Conservation (phyloP, 2,113 vertebrate species). For the Vicugna pacos region DNA sequence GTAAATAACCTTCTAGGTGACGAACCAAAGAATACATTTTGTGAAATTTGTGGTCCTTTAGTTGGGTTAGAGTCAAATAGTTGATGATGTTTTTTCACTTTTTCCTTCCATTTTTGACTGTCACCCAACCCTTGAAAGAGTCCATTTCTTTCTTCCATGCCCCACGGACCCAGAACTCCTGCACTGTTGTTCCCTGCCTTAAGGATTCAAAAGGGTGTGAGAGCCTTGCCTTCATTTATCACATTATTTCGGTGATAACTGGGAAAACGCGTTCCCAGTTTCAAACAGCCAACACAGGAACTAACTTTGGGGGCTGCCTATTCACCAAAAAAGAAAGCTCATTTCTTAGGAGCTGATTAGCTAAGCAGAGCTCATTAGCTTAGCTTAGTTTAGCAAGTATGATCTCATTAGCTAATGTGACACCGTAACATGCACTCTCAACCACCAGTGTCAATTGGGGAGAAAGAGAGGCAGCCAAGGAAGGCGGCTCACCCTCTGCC, state of each 20-base stretch:
- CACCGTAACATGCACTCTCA: background rate
- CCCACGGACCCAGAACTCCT: fast-evolving
- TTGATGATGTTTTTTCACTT: background rate
- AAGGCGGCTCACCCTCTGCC: fast-evolving
- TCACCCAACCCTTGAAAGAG: background rate
- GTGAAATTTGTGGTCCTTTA: background rate
- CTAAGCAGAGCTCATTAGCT: conserved; percentile 83
- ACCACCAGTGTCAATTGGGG: background rate
- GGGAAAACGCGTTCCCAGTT: background rate
- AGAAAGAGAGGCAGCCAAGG: background rate
- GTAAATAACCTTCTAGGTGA: background rate
- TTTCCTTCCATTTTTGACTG: background rate
- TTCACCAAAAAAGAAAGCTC: conserved; percentile 14
- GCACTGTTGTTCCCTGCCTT: fast-evolving
- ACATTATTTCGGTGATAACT: background rate
- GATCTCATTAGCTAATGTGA: conserved; percentile 83
- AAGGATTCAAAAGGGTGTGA: background rate
- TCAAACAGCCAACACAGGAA: background rate
- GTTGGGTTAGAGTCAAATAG: background rate
- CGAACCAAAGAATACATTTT: background rate
- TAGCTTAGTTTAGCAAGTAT: conserved; percentile 84
- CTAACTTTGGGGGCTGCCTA: background rate
- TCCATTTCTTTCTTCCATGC: background rate
- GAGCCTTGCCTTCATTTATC: background rate
- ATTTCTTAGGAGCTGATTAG: conserved; percentile 62